Base-by-base conservation (phyloP, 2,888 invertebrate species). In the Agriopis marginaria region DNA sequence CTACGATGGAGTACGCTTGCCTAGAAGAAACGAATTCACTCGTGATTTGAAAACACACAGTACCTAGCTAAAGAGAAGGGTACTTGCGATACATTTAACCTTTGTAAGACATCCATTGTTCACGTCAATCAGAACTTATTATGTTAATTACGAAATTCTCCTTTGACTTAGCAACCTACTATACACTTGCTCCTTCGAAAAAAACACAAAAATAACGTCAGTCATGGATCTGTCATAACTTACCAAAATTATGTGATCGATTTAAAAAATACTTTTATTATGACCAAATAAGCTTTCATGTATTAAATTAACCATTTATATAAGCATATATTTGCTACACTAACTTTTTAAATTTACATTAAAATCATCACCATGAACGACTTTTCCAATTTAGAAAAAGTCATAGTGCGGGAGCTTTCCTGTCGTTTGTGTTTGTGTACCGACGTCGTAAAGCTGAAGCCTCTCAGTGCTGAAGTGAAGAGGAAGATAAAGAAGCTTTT, bases 381-480 rank as follows among this genome's bases (percentile, higher is more conserved):
- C 82, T 93, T 90, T 82, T 76, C 81, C 12, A 86, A 78, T 82
- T 87, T 93, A 51, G 94, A 93, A 75, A 93, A 92, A 85, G 87
- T 84, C 66, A 90, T 93, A 82, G 92, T 94, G 67, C 91, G 93
- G 63, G 94, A 94, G 82, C 82, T 93, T 72, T 90, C 94, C 32
- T 94, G 94, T 81, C 89, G 94, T 45, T 78, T 94, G 76, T 94
- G 94, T 81, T 79, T 94, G 55, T 93, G 93, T 78, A 89, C 87
- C n/a, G 94, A 94, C 78, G 90, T 92, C 23, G 86, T 89, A 51
- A 93, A 91, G 80, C 80, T 94, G 42, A 94, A 93, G 70, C 93
- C 94, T 7, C 85, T 94, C 11, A 94, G 88, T 72, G 80, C 87
- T 0, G 94, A 94, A 76, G 74, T 91, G 40, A 94, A 94, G 73